Evolutionary conservation across 2,888 invertebrate genomes (phyloP).

Genomic region (Drosophila multiciliata): DNA sequence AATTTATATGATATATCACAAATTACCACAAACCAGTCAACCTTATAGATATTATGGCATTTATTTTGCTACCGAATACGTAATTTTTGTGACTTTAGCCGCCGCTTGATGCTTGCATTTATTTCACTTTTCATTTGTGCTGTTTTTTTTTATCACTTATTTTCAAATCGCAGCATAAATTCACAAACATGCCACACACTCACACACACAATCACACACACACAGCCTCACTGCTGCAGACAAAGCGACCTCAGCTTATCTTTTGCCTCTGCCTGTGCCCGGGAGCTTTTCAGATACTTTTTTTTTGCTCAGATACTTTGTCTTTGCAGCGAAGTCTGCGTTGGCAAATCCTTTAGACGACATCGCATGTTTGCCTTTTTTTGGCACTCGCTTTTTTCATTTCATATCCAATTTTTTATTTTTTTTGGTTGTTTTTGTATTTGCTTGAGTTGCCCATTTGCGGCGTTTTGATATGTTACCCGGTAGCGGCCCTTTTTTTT

Average conservation of each 20-base stretch:
- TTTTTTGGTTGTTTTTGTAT: constrained; percentile 22
- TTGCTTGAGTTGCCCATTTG: constrained; percentile 72
- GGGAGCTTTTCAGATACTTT: constrained; percentile 41
- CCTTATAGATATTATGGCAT: constrained; percentile 8
- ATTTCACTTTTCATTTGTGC: constrained; percentile 49
- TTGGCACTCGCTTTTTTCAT: constrained; percentile 54
- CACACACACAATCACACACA: constrained; percentile 9
- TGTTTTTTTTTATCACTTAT: constrained; percentile 30
- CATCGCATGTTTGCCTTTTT: constrained; percentile 75
- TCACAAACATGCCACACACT: constrained; percentile 57
- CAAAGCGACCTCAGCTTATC: constrained; percentile 54
- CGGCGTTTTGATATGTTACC: constrained; percentile 80
- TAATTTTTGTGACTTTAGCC: constrained; percentile 43
- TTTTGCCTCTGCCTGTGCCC: constrained; percentile 39
- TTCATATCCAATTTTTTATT: constrained; percentile 44
- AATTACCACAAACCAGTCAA: neutral
- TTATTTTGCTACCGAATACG: constrained; percentile 56
- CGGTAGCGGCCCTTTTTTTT: constrained; percentile 67
- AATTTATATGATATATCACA: neutral
- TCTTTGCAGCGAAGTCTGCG: constrained; percentile 68
- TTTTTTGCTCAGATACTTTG: constrained; percentile 67
- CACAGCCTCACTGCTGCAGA: constrained; percentile 26
- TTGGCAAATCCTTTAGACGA: constrained; percentile 79
- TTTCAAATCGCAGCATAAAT: constrained; percentile 70
- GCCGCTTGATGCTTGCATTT: constrained; percentile 49